These are phyloP conservation scores for Chionodraco myersi DNA, from an alignment of 2,113 vertebrate species.

Conservation along the genomic window DNA sequence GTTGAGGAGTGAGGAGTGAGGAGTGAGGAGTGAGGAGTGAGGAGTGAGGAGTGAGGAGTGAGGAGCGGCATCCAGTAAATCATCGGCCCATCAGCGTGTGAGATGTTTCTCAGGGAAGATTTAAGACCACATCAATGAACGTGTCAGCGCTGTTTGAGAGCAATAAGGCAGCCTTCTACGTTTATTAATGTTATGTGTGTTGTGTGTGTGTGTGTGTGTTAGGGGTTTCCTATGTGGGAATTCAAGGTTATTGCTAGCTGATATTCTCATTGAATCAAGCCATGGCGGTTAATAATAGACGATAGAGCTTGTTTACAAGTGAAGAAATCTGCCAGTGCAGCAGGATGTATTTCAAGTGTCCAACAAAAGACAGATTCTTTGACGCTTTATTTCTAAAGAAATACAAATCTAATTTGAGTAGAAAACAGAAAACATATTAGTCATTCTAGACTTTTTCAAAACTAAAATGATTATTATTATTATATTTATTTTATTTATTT, in stretches of 20 bases:
- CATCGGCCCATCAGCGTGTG: constrained; percentile 53
- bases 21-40: background rate
- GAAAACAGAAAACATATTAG: background rate
- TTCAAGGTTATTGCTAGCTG: constrained; percentile 29
- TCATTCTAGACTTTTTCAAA: too few relatives aligned
- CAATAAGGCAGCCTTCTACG: constrained; percentile 41
- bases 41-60: constrained; percentile 1
- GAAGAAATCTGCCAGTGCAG: constrained; percentile 11
- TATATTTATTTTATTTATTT: too few relatives aligned
- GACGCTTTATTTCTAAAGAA: background rate
- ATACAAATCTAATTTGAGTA: background rate
- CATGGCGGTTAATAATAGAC: constrained; percentile 36
- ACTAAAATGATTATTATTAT: too few relatives aligned
- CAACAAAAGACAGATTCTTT: background rate
- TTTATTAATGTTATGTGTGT: constrained; percentile 41
- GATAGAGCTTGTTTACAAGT: constrained; percentile 22
- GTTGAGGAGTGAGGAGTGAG: background rate
- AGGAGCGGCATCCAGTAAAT: constrained; percentile 56
- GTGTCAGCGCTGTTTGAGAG: constrained; percentile 49
- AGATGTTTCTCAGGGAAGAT: constrained; percentile 67
- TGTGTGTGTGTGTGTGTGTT: background rate
- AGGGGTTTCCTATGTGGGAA: constrained; percentile 17
- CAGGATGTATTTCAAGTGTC: background rate
- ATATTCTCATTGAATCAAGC: constrained; percentile 47
- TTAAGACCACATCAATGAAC: constrained; percentile 66